These are phyloP conservation scores for Phthorimaea operculella DNA, from an alignment of 1,140 invertebrate species.

Conservation along the genomic window DNA sequence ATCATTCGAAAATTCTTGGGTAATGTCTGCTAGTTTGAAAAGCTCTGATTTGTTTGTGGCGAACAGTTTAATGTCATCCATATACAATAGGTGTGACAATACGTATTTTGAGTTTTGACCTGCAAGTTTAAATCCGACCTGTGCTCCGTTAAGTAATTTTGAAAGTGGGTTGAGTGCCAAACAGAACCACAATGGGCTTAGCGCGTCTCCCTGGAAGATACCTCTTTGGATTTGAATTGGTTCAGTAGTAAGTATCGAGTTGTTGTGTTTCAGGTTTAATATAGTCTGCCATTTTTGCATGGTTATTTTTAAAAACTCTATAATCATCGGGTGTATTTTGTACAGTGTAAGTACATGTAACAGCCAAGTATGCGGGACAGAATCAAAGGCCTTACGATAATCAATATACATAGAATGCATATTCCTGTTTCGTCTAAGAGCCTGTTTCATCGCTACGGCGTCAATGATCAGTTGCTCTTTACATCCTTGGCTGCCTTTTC, in stretches of 20 bases:
- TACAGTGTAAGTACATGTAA: conserved; percentile 11
- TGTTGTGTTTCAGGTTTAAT: not conserved
- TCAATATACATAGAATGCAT: conserved; percentile 16
- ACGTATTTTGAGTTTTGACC: no score
- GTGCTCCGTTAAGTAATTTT: no score
- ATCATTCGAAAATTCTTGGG: no score
- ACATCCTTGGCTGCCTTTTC: no score
- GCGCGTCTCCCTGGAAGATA: conserved; percentile 14
- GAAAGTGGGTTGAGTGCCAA: no score
- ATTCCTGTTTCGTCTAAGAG: conserved; percentile 13
- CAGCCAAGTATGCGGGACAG: conserved; percentile 19
- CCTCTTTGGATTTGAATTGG: conserved; percentile 8
- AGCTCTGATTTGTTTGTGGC: no score
- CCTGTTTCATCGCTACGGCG: conserved; percentile 19
- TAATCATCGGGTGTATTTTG: not conserved
- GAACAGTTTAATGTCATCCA: no score
- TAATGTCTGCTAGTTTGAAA: no score
- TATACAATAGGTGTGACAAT: no score
- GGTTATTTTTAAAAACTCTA: not conserved
- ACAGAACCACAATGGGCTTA: conserved; percentile 17
- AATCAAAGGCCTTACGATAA: conserved; percentile 22
- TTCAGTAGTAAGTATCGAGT: not conserved
- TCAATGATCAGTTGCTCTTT: no score
- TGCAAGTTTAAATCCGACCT: no score
- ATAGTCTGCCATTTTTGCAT: not conserved